phyloP scores from a whole-genome alignment of 2,113 vertebrate genomes.

The Aldabrachelys gigantea region DNA sequence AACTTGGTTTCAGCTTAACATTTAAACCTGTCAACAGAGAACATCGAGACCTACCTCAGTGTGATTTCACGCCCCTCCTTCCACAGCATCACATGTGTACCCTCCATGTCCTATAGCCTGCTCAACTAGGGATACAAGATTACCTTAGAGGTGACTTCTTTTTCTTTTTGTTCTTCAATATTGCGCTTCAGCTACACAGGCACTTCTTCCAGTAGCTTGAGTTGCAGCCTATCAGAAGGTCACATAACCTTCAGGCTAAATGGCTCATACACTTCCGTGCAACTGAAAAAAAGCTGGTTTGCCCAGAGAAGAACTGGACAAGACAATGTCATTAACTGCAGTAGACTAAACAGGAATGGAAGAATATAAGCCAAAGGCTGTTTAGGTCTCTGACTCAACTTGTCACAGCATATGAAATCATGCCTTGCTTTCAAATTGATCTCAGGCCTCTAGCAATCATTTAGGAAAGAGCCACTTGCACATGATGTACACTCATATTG shows the following conservation, averaged over 20 bases:
- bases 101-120: background rate
- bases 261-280: background rate
- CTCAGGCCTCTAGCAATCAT: background rate
- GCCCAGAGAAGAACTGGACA: background rate
- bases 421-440: background rate
- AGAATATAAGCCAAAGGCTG: background rate
- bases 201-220: background rate
- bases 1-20: background rate
- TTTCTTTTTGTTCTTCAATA: background rate
- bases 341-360: background rate
- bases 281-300: background rate
- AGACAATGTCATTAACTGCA: background rate
- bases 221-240: background rate
- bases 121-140: background rate
- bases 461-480: background rate
- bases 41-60: background rate
- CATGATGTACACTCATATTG: background rate
- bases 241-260: background rate
- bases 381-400: background rate
- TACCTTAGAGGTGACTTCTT: background rate
- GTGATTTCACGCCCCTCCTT: background rate
- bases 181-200: background rate
- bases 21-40: background rate
- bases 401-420: background rate
- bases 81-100: background rate